These are phyloP conservation scores for Cryptophagus acutangulus DNA, from an alignment of 2,888 invertebrate genomes.

Conservation along the genomic window DNA sequence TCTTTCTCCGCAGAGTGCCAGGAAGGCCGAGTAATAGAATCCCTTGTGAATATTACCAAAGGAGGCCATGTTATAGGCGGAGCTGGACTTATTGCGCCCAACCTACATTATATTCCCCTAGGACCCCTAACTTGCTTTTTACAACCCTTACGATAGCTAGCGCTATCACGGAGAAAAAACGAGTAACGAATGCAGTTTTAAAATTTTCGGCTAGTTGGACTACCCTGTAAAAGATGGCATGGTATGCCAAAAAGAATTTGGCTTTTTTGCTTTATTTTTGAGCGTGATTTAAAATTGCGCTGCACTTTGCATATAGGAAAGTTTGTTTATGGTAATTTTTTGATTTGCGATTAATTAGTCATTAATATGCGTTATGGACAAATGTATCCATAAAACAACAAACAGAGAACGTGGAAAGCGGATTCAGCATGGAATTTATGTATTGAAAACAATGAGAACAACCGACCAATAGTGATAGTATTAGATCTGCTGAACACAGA, in stretches of 20 bases:
- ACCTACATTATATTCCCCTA: constrained; percentile 32
- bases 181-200: constrained; percentile 34
- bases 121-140: constrained; percentile 25
- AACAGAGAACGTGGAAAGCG: constrained; percentile 34
- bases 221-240: constrained; percentile 34
- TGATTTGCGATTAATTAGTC: no score
- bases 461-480: constrained; percentile 32
- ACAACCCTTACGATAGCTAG: constrained; percentile 38
- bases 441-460: constrained; percentile 42
- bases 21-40: constrained; percentile 26
- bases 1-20: constrained; percentile 34
- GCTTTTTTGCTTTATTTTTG: no score
- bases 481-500: constrained; percentile 19
- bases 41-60: constrained; percentile 46
- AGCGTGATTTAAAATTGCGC: no score
- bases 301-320: no score
- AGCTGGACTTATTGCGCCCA: constrained; percentile 38
- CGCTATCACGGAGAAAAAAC: constrained; percentile 43
- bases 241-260: no score
- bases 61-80: constrained; percentile 50
- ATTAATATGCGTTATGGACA: constrained; percentile 32
- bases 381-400: constrained; percentile 32
- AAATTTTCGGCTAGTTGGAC: constrained; percentile 34
- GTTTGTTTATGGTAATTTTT: constrained; percentile 14
- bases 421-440: constrained; percentile 40